Base-by-base conservation (phyloP, 2,797 vertebrate species). In the Tiaroga cobitis region DNA sequence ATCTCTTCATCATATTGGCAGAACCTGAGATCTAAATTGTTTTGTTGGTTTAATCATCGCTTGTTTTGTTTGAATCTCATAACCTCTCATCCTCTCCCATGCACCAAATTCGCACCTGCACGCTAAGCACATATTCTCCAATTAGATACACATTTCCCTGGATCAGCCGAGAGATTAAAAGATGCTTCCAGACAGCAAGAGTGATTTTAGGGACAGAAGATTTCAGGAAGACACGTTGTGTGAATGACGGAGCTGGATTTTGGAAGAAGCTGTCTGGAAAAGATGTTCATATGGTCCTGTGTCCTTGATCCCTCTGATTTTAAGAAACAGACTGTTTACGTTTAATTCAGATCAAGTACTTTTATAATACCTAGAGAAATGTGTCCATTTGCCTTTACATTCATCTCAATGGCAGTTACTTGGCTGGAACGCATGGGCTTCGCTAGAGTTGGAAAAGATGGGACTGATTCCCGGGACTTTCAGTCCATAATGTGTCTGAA, bases 71-170 rank as follows among this genome's bases (percentile, higher is more conserved):
- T 59, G n/a, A 43, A 26, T 76, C 68, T 32, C 19, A 15, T 79
- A 69, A 61, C 10, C 26, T 80, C 79, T 54, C 34, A 11, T 39
- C 6, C 6, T 70, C 43, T 85, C 56, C 4, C 73, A 16, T 78
- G 37, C 67, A 37, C 63, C 37, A 54, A 49, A 19, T 85, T 65
- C 18, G 26, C 29, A 8, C 1, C 63, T 16, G 68, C 49, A 43
- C 7, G 6, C 43, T 18, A 61, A 49, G 68, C 39, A 24, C 26
- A 5, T 73, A 39, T 73, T 77, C n/a, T 67, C 13, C 46, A 87
- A 83, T 88, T 78, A 89, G 49, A 83, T 34, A 34, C 32, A 68
- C 29, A 51, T 86, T 86, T 84, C 2, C 29, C 74, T 68, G 26
- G 70, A 77, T 85, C 65, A 83, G 37, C 51, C 10, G 67, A 43